Evolutionary conservation across 2,888 invertebrate species (phyloP).

Genomic region (Spialia ferax): DNA sequence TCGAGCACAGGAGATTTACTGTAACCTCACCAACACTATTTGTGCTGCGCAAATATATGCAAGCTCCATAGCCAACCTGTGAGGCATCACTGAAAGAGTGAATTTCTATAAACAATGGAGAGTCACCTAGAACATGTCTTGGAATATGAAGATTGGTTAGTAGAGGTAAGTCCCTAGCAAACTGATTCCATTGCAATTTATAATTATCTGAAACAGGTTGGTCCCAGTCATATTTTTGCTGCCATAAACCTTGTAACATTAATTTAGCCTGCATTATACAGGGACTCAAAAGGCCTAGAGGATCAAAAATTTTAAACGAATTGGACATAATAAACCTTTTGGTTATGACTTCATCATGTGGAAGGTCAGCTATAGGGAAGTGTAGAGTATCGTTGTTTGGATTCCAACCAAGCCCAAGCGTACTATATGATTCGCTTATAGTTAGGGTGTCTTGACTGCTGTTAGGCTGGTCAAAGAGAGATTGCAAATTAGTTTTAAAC

Average conservation of each 20-base stretch:
- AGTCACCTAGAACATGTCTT: background rate
- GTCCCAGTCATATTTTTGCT: background rate
- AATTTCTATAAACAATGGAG: background rate
- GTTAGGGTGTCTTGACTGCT: conserved; percentile 37
- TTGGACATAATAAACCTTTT: background rate
- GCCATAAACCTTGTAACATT: background rate
- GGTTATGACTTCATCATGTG: background rate
- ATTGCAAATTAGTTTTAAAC: conserved; percentile 41
- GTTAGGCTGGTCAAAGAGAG: conserved; percentile 5
- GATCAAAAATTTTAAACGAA: background rate
- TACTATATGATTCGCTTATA: conserved; percentile 47
- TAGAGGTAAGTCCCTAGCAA: background rate
- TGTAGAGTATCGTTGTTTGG: conserved; percentile 43
- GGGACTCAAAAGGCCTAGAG: background rate
- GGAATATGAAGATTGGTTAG: background rate
- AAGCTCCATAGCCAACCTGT: background rate
- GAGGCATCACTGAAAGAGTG: background rate
- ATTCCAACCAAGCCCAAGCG: conserved; percentile 48
- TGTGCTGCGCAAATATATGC: background rate
- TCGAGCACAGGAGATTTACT: background rate
- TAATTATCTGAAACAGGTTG: background rate
- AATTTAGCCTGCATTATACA: conserved; percentile 4
- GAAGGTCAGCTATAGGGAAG: conserved; percentile 24
- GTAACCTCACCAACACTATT: background rate
- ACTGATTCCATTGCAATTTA: background rate